A percentile compares a stretch with the other conserved stretches of the same genome.
Evolutionary conservation across 30 jellyfish, hydroid and myxozoan species (phyloP).

Genomic region (Catostylus mosaicus): DNA sequence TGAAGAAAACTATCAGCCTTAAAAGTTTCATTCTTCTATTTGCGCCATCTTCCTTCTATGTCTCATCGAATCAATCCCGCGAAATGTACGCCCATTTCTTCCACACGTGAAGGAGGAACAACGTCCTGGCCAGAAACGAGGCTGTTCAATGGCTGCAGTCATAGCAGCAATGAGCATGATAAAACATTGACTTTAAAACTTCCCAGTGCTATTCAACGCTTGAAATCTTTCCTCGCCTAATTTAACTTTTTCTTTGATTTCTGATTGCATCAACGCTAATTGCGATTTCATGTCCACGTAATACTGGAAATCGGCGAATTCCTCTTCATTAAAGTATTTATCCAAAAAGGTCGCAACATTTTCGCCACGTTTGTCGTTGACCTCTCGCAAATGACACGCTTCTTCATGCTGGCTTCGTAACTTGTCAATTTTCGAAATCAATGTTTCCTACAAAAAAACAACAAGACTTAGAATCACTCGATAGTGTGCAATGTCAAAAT

Average conservation of each 20-base stretch:
- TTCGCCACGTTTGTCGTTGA: constrained; percentile 98
- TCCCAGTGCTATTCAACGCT: constrained; percentile 88
- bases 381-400: constrained; percentile 93
- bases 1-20: too few relatives aligned
- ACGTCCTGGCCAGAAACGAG: too few relatives aligned
- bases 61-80: too few relatives aligned
- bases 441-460: constrained; percentile 60
- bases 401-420: constrained; percentile 94
- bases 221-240: constrained; percentile 93
- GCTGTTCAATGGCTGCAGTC: not conserved
- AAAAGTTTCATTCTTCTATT: too few relatives aligned
- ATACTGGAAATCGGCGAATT: constrained; percentile 88
- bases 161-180: not conserved
- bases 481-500: too few relatives aligned
- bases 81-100: too few relatives aligned
- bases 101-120: too few relatives aligned
- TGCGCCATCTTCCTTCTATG: too few relatives aligned
- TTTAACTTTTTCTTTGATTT: constrained; percentile 92
- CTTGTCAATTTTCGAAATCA: constrained; percentile 84
- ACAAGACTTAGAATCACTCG: not conserved
- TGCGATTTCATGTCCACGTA: constrained; percentile 98
- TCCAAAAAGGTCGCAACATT: constrained; percentile 90
- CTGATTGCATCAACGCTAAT: constrained; percentile 96
- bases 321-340: constrained; percentile 90
- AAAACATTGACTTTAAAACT: not conserved